Base-by-base conservation (phyloP, 2,888 invertebrate species). In the Oxyscelio sp. region DNA sequence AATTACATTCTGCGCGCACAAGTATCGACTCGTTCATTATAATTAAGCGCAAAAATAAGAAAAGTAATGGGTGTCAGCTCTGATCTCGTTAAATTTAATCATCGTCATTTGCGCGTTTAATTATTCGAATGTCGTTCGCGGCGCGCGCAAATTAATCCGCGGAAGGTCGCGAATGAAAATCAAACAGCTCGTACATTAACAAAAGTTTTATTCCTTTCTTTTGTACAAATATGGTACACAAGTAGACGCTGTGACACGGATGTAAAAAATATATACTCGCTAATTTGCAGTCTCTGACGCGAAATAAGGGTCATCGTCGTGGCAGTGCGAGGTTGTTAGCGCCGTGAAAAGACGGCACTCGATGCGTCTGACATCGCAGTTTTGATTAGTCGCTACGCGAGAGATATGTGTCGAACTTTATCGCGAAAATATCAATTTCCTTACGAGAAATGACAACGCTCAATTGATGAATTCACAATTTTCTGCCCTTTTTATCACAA, bases 141-240 rank as follows among this genome's bases (percentile, higher is more conserved):
- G 6, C 27, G 27, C 27, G 27, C 3, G 27, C 27, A 27, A 27
- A 27, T 27, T 27, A 27, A 27, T 6, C 3, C 27, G 27, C 3
- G 27, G 27, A 27, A 27, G 3, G 27, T 27, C 27, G 27, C 27
- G 27, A 27, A 27, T 27, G 6, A 27, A 27, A 27, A 27, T 4
- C 27, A 6, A 3, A 6, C 27, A 27, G 6, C 27, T 27, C 6
- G 88, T 89, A 87, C 77, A 77, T 91, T 90, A 92, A 92, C 92
- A 91, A 91, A 83, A 90, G 85, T 89, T 89, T 87, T 89, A 88
- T 89, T 92, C 85, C 80, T 88, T 90, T 85, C 87, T 73, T 92
- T 87, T 91, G 88, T 92, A 93, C 93, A 93, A 91, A 91, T 93
- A 91, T 92, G 71, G 89, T 93, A 92, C 92, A 92, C 89, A 89